Conservation (phyloP, 2,888 invertebrate genomes). For the Lacanobia wlatinum region DNA sequence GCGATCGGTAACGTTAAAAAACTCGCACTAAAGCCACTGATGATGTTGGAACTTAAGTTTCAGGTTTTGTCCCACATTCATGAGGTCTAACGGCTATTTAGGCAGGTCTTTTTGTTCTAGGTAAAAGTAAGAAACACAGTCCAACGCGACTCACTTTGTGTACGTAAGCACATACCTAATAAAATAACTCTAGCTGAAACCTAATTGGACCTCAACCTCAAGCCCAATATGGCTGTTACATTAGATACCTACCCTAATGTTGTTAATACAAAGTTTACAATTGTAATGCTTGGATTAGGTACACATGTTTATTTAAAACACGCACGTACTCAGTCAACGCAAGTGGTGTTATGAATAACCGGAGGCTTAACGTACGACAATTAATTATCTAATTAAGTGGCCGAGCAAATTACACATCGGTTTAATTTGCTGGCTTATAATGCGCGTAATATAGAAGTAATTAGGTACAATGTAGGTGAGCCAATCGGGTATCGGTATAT, state of each 20-base stretch:
- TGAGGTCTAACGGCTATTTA: background rate
- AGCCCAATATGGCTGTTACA: background rate
- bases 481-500: slow-evolving; percentile 65
- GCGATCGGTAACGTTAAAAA: too few species aligned
- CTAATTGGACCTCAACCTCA: background rate
- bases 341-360: slow-evolving; percentile 51
- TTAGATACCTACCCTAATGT: background rate
- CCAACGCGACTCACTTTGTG: too few species aligned
- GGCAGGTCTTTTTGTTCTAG: background rate
- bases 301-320: slow-evolving; percentile 43
- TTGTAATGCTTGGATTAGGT: slow-evolving; percentile 25
- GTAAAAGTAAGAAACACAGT: background rate
- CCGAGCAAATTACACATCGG: slow-evolving; percentile 27
- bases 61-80: background rate
- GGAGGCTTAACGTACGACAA: slow-evolving; percentile 28
- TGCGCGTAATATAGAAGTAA: slow-evolving; percentile 69
- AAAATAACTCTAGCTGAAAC: background rate
- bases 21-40: too few species aligned
- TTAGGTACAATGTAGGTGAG: slow-evolving; percentile 68
- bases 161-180: background rate
- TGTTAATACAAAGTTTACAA: slow-evolving; percentile 1
- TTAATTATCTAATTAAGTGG: slow-evolving; percentile 52
- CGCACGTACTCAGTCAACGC: slow-evolving; percentile 26
- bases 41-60: background rate
- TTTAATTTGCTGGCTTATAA: slow-evolving; percentile 51